These are phyloP conservation scores for Malurus melanocephalus DNA, from an alignment of 2,113 vertebrate genomes.

Conservation along the genomic window DNA sequence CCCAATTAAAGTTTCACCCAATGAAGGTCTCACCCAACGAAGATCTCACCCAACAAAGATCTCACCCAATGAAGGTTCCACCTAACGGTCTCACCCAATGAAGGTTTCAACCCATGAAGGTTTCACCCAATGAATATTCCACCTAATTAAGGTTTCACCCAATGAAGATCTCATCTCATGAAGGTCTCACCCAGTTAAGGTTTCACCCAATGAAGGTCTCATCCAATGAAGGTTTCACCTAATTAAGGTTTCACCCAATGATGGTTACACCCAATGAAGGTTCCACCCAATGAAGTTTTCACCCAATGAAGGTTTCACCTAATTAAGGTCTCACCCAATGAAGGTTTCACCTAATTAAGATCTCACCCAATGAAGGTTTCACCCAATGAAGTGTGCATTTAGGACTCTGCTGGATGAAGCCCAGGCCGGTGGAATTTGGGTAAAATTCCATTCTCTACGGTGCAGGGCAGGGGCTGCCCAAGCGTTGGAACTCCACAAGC, in stretches of 20 bases:
- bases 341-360: too few relatives aligned
- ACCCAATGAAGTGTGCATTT: not conserved
- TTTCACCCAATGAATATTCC: too few relatives aligned
- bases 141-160: too few relatives aligned
- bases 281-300: too few relatives aligned
- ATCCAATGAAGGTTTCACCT: not conserved
- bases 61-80: not conserved
- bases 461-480: accelerated
- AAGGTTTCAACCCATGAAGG: too few relatives aligned
- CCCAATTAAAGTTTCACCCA: not conserved
- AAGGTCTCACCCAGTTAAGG: not conserved
- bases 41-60: not conserved
- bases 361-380: not conserved
- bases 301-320: not conserved
- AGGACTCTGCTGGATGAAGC: accelerated
- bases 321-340: not conserved
- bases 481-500: not conserved
- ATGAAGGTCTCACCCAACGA: not conserved
- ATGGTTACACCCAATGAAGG: too few relatives aligned
- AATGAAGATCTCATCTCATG: not conserved
- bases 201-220: not conserved
- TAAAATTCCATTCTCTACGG: not conserved
- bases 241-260: not conserved
- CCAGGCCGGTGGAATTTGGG: not conserved
- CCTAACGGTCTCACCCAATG: not conserved